phyloP scores from a whole-genome alignment of 2,888 invertebrate genomes.

The Caenorhabditis angaria region DNA sequence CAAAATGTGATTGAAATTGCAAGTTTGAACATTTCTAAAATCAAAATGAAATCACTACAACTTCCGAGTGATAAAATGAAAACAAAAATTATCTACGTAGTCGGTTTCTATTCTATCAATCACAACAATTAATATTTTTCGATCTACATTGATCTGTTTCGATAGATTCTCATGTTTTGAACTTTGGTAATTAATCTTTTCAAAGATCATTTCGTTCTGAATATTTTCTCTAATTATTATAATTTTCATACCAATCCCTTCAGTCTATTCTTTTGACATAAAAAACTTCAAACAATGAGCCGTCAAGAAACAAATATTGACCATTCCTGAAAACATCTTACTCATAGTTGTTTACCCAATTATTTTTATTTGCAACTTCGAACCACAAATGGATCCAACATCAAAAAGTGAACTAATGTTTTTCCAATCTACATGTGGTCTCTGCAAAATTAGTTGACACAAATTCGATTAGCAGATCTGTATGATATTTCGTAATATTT shows the following conservation, averaged over 20 bases:
- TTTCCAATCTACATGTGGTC: not conserved
- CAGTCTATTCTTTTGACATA: not conserved
- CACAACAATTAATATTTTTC: not conserved
- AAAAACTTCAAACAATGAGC: not conserved
- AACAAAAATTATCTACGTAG: slow-evolving; percentile 4
- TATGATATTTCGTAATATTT: not conserved
- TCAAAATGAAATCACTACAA: too few species aligned
- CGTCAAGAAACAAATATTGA: not conserved
- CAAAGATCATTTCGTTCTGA: not conserved
- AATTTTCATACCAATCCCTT: too few species aligned
- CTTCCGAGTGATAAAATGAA: not conserved
- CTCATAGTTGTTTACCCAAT: not conserved
- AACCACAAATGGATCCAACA: too few species aligned
- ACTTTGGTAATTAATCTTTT: not conserved
- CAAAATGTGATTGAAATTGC: too few species aligned
- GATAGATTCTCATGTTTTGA: not conserved
- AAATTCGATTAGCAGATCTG: not conserved
- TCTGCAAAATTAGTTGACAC: not conserved
- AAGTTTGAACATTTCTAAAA: too few species aligned
- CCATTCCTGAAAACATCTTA: not conserved
- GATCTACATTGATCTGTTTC: not conserved
- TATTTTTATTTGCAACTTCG: not conserved
- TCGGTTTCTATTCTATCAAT: not conserved
- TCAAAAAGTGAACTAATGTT: too few species aligned
- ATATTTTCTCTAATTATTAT: not conserved